Evolutionary conservation across 2,888 invertebrate genomes (phyloP).

Genomic region (Lasioglossum pauxillum): DNA sequence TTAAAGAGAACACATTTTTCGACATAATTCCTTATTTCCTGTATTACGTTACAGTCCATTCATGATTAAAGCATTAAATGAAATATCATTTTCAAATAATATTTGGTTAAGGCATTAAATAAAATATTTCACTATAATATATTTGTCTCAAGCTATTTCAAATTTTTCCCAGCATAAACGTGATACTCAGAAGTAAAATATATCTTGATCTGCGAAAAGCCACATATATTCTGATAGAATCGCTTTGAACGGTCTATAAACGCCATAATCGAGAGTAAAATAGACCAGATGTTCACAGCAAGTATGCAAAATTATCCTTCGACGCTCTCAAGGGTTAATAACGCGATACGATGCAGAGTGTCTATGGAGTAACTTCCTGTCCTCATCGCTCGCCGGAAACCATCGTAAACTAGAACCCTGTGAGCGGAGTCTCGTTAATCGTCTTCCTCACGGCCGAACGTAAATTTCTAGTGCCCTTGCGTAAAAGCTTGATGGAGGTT

Average conservation of each 20-base stretch:
- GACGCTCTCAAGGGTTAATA: background rate
- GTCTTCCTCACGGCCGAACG: background rate
- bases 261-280: background rate
- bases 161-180: no score
- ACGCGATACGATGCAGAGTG: background rate
- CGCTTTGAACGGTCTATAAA: background rate
- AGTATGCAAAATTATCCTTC: background rate
- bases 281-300: background rate
- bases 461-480: slow-evolving; percentile 25
- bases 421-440: slow-evolving; percentile 9
- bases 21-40: no score
- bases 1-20: no score
- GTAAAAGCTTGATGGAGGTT: slow-evolving; percentile 34
- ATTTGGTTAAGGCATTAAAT: no score
- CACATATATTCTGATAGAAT: background rate
- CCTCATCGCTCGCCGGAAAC: background rate
- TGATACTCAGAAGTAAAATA: background rate
- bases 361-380: background rate
- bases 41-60: no score
- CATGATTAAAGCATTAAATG: no score
- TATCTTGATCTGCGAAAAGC: background rate
- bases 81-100: no score
- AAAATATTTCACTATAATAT: no score
- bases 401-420: background rate
- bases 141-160: no score